Base-by-base conservation (phyloP, 2,888 invertebrate genomes). In the Sceliomorpha sp. region DNA sequence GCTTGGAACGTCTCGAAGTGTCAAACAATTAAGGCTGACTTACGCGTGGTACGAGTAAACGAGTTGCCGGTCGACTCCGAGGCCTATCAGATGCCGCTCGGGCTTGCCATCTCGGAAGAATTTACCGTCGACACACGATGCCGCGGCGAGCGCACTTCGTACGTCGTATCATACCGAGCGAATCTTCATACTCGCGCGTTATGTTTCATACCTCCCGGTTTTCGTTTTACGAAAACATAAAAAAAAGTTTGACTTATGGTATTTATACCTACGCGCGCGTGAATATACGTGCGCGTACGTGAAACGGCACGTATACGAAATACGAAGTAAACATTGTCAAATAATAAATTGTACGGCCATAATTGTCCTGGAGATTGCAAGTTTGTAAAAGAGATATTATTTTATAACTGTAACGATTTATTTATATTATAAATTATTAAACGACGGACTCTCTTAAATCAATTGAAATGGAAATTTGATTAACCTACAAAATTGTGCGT, bases 61-160 rank as follows among this genome's bases (percentile, higher is more conserved):
- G 75, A 78, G 71, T 75, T 66, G 56, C 62, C 51, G 66, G 67
- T 34, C 29, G 45, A 15, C n/a, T n/a, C n/a, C 24, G 26, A 14
- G 26, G 44, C 37, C 42, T 74, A 79, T 82, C 81, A 77, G 81
- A 83, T 81, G 74, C 71, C 56, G 60, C 51, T 13, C 24, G 72
- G 50, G 70, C 75, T 81, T 84, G 85, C 86, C 84, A 83, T 86
- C 82, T 82, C 77, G 73, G 77, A 80, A 74, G 82, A 84, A 86
- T 86, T 85, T 85, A 86, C 80, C 60, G 84, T 40, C 80, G 80
- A 82, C 81, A 72, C 71, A 45, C 29, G 44, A 42, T 34, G 44
- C 20, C 27, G 44, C 17, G 39, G 32, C 47, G 20, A 12, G 20
- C 45, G 63, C 47, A 27, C 40, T 37, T 42, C 31, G 34, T 29